Conservation (phyloP, 2,888 invertebrate species). For the Ctena decussata region DNA sequence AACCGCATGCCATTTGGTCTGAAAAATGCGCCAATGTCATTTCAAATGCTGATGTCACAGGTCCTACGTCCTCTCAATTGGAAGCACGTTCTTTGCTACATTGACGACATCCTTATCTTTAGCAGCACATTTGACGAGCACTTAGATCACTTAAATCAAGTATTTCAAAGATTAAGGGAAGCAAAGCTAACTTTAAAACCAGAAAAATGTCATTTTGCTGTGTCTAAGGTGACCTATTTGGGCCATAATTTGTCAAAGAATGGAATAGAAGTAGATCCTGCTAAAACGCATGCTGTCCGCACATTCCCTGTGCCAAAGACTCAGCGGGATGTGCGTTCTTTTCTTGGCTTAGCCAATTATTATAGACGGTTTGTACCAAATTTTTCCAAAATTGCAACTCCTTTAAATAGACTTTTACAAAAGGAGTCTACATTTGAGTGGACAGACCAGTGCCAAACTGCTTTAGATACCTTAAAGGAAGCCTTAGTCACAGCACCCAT, state of each 20-base stretch:
- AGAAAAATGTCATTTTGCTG: constrained; percentile 63
- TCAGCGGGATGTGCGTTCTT: constrained; percentile 30
- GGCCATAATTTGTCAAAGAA: constrained; percentile 18
- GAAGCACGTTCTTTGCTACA: constrained; percentile 62
- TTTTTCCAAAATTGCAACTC: constrained; percentile 46
- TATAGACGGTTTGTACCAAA: constrained; percentile 56
- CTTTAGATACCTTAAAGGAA: constrained; percentile 29
- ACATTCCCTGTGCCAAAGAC: constrained; percentile 6
- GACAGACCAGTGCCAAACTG: constrained; percentile 20
- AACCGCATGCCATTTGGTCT: constrained; percentile 66
- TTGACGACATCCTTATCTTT: constrained; percentile 69
- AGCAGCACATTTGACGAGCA: constrained; percentile 54
- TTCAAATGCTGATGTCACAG: constrained; percentile 52
- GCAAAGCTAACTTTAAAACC: constrained; percentile 61
- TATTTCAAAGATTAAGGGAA: constrained; percentile 48
- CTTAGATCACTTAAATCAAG: constrained; percentile 44
- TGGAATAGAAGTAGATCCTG: constrained; percentile 1
- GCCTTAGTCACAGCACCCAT: constrained; percentile 20
- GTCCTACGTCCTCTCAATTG: constrained; percentile 59
- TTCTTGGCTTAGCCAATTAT: constrained; percentile 56
- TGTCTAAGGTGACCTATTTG: constrained; percentile 6
- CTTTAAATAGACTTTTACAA: constrained; percentile 50
- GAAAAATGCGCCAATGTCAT: constrained; percentile 56
- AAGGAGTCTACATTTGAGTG: constrained; percentile 43
- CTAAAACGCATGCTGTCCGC: not conserved